phyloP scores from a whole-genome alignment of 2,113 vertebrate species.

The Bos javanicus region DNA sequence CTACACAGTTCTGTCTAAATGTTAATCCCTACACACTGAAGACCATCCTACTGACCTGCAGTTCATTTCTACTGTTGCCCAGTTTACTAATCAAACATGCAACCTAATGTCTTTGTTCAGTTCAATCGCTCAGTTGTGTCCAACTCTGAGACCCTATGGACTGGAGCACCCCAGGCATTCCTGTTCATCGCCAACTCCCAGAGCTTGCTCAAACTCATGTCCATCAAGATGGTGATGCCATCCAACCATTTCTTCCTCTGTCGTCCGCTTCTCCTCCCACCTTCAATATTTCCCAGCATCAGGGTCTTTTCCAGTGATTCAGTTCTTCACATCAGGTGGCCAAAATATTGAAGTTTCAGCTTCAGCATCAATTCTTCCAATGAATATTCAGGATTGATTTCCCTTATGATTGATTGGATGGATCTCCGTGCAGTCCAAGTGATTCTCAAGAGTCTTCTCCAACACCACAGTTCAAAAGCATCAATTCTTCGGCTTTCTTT shows the following conservation, averaged over 20 bases:
- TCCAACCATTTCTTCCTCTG: neutral
- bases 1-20: neutral
- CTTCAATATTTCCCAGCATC: neutral
- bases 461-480: neutral
- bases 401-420: neutral
- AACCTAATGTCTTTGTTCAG: neutral
- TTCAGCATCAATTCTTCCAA: neutral
- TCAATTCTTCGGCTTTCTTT: neutral
- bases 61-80: neutral
- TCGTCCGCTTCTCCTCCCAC: rapidly evolving
- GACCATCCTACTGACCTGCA: neutral
- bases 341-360: neutral
- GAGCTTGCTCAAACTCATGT: neutral
- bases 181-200: rapidly evolving
- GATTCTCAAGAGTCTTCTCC: neutral
- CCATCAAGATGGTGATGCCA: neutral
- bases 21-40: neutral
- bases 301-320: neutral
- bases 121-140: neutral
- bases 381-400: neutral
- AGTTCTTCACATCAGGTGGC: neutral
- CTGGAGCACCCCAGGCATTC: neutral
- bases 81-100: neutral
- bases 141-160: neutral
- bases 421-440: neutral